These are phyloP conservation scores for Alitta virens DNA, from an alignment of 2,888 invertebrate genomes.

Conservation along the genomic window DNA sequence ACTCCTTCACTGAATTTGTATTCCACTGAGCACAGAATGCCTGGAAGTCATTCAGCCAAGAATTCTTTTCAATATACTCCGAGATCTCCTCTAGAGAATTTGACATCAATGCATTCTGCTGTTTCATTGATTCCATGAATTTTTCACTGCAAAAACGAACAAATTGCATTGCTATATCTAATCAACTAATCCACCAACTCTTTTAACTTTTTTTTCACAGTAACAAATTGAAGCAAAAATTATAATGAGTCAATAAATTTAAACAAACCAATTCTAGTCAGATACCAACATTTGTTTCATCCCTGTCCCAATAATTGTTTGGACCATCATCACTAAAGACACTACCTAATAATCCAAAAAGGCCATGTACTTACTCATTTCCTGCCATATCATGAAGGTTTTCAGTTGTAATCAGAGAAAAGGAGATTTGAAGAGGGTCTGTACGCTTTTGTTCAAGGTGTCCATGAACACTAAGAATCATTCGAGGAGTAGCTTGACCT, in stretches of 20 bases:
- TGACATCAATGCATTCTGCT: constrained; percentile 35
- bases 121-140: constrained; percentile 38
- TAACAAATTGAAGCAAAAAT: too few species aligned
- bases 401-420: constrained; percentile 27
- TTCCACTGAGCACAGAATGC: constrained; percentile 47
- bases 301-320: too few species aligned
- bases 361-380: neutral
- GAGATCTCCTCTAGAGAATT: constrained; percentile 47
- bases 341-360: neutral
- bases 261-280: too few species aligned
- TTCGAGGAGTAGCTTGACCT: constrained; percentile 46
- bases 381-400: constrained; percentile 30
- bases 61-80: constrained; percentile 44
- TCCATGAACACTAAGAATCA: constrained; percentile 32
- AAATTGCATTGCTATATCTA: too few species aligned
- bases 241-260: too few species aligned
- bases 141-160: constrained; percentile 32
- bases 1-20: constrained; percentile 41
- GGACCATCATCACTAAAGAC: too few species aligned
- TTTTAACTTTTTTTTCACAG: too few species aligned
- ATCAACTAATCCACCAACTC: too few species aligned
- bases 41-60: constrained; percentile 51
- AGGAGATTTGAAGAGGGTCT: too few species aligned
- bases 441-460: too few species aligned
- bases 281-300: too few species aligned